Evolutionary conservation across 2,113 vertebrate species (phyloP).

Genomic region (Muscicapa adusta): DNA sequence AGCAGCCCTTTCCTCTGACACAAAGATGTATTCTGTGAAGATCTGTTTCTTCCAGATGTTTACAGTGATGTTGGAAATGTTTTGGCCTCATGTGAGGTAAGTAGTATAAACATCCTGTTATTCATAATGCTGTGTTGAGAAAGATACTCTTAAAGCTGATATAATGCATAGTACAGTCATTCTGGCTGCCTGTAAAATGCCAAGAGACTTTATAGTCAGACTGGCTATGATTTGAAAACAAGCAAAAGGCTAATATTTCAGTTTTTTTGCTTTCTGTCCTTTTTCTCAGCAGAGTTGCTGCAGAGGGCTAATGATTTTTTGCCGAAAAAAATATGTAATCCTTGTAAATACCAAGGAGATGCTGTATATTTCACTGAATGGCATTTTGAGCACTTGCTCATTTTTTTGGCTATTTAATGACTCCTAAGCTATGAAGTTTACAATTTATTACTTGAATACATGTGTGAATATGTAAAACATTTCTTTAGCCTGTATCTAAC

Average conservation of each 20-base stretch:
- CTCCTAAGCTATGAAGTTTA: background rate
- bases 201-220: background rate
- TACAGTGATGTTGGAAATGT: background rate
- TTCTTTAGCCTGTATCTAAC: background rate
- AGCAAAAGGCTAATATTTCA: background rate
- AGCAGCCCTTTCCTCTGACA: background rate
- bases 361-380: background rate
- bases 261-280: background rate
- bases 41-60: background rate
- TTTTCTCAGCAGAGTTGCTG: background rate
- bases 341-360: background rate
- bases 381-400: background rate
- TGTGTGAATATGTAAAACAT: background rate
- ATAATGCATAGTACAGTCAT: background rate
- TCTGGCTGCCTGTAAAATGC: background rate
- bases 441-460: background rate
- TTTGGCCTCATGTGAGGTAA: background rate
- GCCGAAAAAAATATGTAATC: background rate
- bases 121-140: background rate
- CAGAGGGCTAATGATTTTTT: constrained; percentile 19
- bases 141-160: background rate
- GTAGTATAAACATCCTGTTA: background rate
- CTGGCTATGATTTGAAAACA: background rate
- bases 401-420: background rate
- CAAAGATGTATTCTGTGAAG: background rate